These are phyloP conservation scores for Catharus fuscescens DNA, from an alignment of 2,113 vertebrate species.

Conservation along the genomic window DNA sequence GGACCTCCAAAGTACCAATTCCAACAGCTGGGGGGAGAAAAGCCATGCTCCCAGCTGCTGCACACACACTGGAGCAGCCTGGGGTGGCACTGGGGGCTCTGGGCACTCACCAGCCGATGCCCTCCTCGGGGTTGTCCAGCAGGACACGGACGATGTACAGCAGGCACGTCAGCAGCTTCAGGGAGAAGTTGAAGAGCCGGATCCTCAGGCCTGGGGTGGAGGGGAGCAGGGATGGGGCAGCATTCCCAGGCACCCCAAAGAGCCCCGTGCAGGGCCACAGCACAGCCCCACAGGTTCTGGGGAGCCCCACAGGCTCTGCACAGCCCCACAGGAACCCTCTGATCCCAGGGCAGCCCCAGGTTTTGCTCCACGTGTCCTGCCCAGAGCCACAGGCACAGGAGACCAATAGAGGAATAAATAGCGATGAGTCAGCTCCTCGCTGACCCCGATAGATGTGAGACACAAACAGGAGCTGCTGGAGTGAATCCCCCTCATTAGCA, in stretches of 20 bases:
- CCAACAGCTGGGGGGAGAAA: background rate
- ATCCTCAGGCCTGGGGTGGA: slow-evolving; percentile 86
- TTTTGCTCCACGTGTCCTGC: too few species aligned
- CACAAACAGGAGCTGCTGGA: background rate
- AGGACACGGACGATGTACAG: slow-evolving; percentile 92
- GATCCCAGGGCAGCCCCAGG: too few species aligned
- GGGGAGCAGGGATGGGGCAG: background rate
- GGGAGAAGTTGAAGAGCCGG: slow-evolving; percentile 93
- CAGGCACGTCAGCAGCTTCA: slow-evolving; percentile 94
- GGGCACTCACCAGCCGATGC: slow-evolving; percentile 79
- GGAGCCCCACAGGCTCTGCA: too few species aligned
- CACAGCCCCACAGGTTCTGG: too few species aligned
- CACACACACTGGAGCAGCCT: fast-evolving
- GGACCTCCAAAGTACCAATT: fast-evolving
- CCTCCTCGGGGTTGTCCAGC: slow-evolving; percentile 81
- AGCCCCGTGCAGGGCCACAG: background rate
- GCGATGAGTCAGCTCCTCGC: background rate
- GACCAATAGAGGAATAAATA: background rate
- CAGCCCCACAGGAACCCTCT: too few species aligned
- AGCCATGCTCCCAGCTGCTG: fast-evolving
- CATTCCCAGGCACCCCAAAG: background rate
- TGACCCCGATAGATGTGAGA: background rate
- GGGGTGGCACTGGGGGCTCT: fast-evolving
- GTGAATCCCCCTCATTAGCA: background rate
- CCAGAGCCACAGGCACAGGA: background rate